Evolutionary conservation across 2,797 vertebrate species (phyloP).

Genomic region (Carapus acus): DNA sequence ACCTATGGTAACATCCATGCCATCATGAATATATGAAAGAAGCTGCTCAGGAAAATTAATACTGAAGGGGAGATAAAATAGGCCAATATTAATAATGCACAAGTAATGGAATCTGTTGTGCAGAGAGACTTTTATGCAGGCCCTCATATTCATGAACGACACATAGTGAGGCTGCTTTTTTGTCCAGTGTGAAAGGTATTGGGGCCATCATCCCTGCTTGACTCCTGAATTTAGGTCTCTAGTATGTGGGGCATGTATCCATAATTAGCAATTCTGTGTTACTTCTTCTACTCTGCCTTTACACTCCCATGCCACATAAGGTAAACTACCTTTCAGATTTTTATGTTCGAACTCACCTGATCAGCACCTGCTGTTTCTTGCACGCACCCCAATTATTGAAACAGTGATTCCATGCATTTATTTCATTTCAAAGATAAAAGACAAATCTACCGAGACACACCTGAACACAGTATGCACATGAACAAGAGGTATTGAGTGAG

Average conservation of each 20-base stretch:
- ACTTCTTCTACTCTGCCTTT: conserved; percentile 49
- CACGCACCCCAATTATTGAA: conserved; percentile 4
- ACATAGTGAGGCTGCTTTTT: conserved; percentile 37
- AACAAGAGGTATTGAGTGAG: conserved; percentile 30
- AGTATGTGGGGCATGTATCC: conserved; percentile 65
- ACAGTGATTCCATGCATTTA: not conserved
- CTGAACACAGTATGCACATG: conserved; percentile 31
- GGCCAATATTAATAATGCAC: conserved; percentile 63
- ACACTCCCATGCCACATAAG: conserved; percentile 35
- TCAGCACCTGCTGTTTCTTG: conserved; percentile 25
- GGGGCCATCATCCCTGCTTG: conserved; percentile 47
- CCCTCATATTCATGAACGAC: conserved; percentile 41
- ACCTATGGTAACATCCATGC: conserved; percentile 44
- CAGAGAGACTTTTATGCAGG: conserved; percentile 27
- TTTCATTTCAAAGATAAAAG: conserved; percentile 11
- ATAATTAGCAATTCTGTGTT: conserved; percentile 62
- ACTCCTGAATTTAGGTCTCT: conserved; percentile 63
- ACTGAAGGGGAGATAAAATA: conserved; percentile 48
- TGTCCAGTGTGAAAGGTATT: conserved; percentile 42
- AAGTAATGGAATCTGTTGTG: conserved; percentile 41
- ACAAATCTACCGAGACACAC: conserved; percentile 1
- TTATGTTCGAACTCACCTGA: conserved; percentile 18
- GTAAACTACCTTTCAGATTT: conserved; percentile 32
- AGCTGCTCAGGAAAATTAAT: conserved; percentile 32
- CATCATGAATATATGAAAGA: conserved; percentile 48